Base-by-base conservation (phyloP, 2,113 vertebrate species). In the Brachypteracias leptosomus region DNA sequence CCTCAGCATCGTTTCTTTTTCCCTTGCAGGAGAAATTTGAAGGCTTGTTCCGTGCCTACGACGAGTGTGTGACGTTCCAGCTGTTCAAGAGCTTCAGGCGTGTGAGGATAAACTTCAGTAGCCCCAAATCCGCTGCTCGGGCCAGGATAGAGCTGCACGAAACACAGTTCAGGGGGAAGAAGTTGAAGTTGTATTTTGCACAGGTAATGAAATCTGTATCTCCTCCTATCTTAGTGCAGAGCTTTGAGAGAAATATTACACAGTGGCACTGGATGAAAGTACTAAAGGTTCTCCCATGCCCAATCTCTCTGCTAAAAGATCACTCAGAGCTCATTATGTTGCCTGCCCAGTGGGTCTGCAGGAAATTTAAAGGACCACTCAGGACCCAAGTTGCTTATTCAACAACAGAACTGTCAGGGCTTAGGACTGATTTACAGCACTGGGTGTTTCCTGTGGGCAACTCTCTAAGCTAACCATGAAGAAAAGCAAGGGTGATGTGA, bases 91-190 rank as follows among this genome's bases (percentile, higher is more conserved):
- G 98, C 95, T 99, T 99, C 98, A 97, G 98, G 76, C 98, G 98
- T n/a, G 98, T 99, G 86, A 97, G 98, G 83, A 98, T 99, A 97
- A 98, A 98, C 93, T 99, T 99, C 74, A 98, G 98, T 88, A 98
- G 98, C 91, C 98, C 98, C 77, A 99, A 98, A 94, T 98, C 98
- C 79, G 98, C 98, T 71, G 98, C 98, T 78, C 98, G 98, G 54
- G 98, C 98, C 87, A 98, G 98, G 88, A 99, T 98, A 99, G 98
- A 99, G 97, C 98, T 99, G 76, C 98, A 99, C 54, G 98, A 99
- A 97, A 99, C 98, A 88, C 98, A 98, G 82, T 99, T 99, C 98
- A 97, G 98, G 95, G 98, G 98, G 82, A 99, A 99, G 95, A 99
- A 99, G 94, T 97, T 99, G 83, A 99, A 99, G 89, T 96, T 99